A percentile compares a stretch with the other conserved stretches of the same genome.
Evolutionary conservation across 2,113 vertebrate species (phyloP).

Genomic region (Gobius niger): DNA sequence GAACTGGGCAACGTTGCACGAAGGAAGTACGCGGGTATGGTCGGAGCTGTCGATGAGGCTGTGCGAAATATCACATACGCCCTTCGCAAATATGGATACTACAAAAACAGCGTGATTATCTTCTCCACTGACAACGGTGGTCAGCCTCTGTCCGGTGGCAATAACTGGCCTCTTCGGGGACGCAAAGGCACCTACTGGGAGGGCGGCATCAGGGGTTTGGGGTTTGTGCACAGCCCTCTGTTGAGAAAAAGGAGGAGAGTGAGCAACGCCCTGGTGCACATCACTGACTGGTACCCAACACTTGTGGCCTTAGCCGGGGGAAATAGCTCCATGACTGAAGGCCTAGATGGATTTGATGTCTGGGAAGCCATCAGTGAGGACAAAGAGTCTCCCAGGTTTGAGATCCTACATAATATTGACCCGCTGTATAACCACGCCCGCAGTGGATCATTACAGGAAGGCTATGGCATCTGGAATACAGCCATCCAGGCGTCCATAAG

Average conservation of each 20-base stretch:
- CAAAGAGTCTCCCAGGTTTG: conserved; percentile 84
- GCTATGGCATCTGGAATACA: conserved; percentile 92
- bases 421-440: conserved; percentile 89
- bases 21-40: conserved; percentile 94
- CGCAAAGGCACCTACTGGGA: conserved; percentile 99
- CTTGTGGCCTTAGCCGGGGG: conserved; percentile 88
- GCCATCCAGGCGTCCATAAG: conserved; percentile 92
- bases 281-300: conserved; percentile 98
- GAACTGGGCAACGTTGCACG: conserved; percentile 87
- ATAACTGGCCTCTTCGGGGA: conserved; percentile 94
- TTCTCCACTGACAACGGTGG: conserved; percentile 96
- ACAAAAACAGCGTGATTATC: conserved; percentile 90
- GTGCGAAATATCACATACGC: conserved; percentile 93
- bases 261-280: conserved; percentile 88
- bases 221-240: conserved; percentile 95
- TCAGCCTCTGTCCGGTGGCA: conserved; percentile 93
- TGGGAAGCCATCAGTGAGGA: conserved; percentile 93
- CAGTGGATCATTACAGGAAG: conserved; percentile 84
- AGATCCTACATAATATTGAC: conserved; percentile 97
- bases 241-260: conserved; percentile 84
- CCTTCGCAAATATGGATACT: conserved; percentile 93
- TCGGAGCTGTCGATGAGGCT: conserved; percentile 92
- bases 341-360: conserved; percentile 88
- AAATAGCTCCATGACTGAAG: conserved; percentile 77
- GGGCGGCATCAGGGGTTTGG: conserved; percentile 89